Conservation (phyloP, 2,888 invertebrate genomes). For the Tortrix viridana region DNA sequence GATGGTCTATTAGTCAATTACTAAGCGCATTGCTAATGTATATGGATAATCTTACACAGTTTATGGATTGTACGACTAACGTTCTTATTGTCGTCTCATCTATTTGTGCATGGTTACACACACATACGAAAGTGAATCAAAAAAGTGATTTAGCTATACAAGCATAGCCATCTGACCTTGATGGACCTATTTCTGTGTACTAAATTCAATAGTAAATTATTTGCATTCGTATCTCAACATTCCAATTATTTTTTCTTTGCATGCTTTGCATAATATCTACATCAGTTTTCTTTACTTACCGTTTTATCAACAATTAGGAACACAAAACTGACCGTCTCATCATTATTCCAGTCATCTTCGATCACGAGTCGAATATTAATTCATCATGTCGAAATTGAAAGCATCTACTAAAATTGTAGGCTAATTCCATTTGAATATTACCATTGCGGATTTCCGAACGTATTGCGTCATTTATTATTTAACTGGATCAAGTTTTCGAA, state of each 20-base stretch:
- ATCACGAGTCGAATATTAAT: conserved; percentile 51
- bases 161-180: no score
- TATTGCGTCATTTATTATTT: conserved; percentile 47
- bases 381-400: conserved; percentile 57
- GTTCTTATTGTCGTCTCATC: no score
- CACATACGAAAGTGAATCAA: no score
- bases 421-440: conserved; percentile 26
- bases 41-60: no score
- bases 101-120: no score
- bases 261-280: background rate
- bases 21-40: no score
- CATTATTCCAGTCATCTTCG: conserved; percentile 49
- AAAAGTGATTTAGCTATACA: no score
- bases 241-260: background rate
- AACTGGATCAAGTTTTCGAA: conserved; percentile 49
- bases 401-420: conserved; percentile 47
- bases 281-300: background rate
- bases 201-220: no score
- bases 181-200: no score
- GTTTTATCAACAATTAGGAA: conserved; percentile 39
- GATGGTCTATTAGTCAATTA: no score
- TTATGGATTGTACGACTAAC: no score
- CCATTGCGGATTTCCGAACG: conserved; percentile 62
- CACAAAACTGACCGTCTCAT: conserved; percentile 56
- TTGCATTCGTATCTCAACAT: background rate